These are phyloP conservation scores for Spodoptera littoralis DNA, from an alignment of 2,888 invertebrate species.

Conservation along the genomic window DNA sequence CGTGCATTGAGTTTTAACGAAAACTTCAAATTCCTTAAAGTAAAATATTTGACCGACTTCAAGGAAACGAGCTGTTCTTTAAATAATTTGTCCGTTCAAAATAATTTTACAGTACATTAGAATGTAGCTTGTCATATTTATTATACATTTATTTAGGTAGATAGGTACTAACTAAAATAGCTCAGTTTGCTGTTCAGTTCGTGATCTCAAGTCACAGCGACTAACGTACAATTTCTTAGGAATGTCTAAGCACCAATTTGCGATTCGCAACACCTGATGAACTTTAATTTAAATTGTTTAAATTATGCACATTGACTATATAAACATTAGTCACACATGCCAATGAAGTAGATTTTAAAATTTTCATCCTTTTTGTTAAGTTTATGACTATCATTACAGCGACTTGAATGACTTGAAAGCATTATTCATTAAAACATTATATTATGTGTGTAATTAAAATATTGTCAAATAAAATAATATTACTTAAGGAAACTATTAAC, in stretches of 20 bases:
- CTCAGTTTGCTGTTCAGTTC: constrained; percentile 9
- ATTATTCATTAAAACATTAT: no score
- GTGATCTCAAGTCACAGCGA: constrained; percentile 25
- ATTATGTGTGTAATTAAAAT: no score
- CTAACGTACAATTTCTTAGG: constrained; percentile 35
- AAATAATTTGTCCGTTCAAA: no score
- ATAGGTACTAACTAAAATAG: background rate
- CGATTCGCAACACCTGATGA: constrained; percentile 21
- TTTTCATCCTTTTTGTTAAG: no score
- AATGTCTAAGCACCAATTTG: constrained; percentile 38
- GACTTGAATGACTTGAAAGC: no score
- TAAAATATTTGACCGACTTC: background rate
- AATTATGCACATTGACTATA: no score
- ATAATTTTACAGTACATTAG: background rate
- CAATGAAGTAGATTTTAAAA: background rate
- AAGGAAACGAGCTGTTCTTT: no score
- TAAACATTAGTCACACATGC: background rate
- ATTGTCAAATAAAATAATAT: constrained; percentile 1
- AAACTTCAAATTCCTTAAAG: background rate
- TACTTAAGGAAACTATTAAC: constrained; percentile 7
- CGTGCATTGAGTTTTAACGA: no score
- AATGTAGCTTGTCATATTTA: constrained; percentile 1
- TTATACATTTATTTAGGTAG: no score
- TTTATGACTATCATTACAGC: no score
- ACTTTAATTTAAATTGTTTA: background rate